phyloP scores from a whole-genome alignment of 53 echinoderm and acorn worm species.

The Arbacia lixula region DNA sequence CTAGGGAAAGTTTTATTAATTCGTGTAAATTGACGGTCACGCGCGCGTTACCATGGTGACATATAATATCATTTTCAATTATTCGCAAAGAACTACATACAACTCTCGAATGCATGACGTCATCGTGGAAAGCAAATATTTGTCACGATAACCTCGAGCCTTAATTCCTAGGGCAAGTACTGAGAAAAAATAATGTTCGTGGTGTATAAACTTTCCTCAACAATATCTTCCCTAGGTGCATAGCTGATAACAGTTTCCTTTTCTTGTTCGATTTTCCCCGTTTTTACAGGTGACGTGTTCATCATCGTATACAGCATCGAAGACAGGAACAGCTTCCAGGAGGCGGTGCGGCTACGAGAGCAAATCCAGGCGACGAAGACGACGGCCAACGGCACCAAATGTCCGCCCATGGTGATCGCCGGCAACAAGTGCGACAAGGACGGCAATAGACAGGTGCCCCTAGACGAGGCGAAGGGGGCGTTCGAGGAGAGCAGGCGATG shows the following conservation, averaged over 20 bases:
- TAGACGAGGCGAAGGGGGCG: slow-evolving; percentile 66
- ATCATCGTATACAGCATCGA: slow-evolving; percentile 95
- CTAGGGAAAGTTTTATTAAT: too few species aligned
- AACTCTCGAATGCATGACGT: too few species aligned
- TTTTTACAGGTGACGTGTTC: slow-evolving; percentile 90
- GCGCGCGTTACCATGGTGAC: too few species aligned
- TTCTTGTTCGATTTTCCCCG: too few species aligned
- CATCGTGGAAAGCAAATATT: too few species aligned
- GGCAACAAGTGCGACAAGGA: slow-evolving; percentile 74
- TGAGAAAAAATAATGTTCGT: too few species aligned
- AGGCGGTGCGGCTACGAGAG: slow-evolving; percentile 86
- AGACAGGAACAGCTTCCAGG: slow-evolving; percentile 86
- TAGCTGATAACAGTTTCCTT: too few species aligned
- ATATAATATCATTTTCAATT: too few species aligned
- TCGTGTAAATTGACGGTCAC: too few species aligned
- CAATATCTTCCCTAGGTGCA: neutral
- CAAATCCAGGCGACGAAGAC: slow-evolving; percentile 88
- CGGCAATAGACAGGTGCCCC: slow-evolving; percentile 57
- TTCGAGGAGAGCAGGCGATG: slow-evolving; percentile 61
- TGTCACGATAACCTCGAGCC: too few species aligned
- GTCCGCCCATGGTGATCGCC: slow-evolving; percentile 76
- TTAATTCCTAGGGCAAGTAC: too few species aligned
- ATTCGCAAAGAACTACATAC: too few species aligned
- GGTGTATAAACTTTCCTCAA: neutral
- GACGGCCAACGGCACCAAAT: slow-evolving; percentile 77